Base-by-base conservation (phyloP, 2,797 vertebrate species). In the Austrolebias charrua region DNA sequence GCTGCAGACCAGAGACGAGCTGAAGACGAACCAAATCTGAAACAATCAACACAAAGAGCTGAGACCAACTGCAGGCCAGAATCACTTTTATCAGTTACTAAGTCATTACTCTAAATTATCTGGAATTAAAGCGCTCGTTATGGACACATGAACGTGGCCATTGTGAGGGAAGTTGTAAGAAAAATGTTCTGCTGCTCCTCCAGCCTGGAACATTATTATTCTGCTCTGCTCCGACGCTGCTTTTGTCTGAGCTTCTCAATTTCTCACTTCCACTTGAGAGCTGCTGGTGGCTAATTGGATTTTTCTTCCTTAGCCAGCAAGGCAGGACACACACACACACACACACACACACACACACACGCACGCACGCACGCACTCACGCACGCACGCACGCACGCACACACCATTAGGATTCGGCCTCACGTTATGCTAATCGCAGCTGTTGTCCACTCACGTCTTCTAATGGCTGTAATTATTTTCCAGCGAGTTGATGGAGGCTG, bases 241-340 rank as follows among this genome's bases (percentile, higher is more conserved):
- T 76, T 82, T 80, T 77, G 78, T 81, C 80, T 82, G 54, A 75
- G 57, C 74, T 77, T 75, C 80, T 77, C 75, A 77, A 81, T 83
- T 82, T 81, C 76, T 85, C 69, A 66, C 75, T 74, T 77, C 74
- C 74, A 82, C 78, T 83, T 69, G 60, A 82, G 65, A 79, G 77
- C 71, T 69, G 71, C 73, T 75, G 79, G 31, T 79, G 71, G 61
- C 79, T 85, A 80, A 86, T 86, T 86, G 82, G 80, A 73, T 81
- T 78, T 76, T 58, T 70, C 77, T 59, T 33, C 48, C 35, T 52
- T 28, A 57, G 69, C 65, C 59, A 51, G 61, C 52, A 55, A 65
- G 55, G 70, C 50, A 53, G 70, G 59, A 71, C 60, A 62, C 50
- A 66, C 45, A 33, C 7, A n/a, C 29, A 49, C 46, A 59, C 56